A percentile compares a stretch with the other conserved stretches of the same genome.
phyloP scores from a whole-genome alignment of 2,113 vertebrate genomes.

The Salvelinus fontinalis region DNA sequence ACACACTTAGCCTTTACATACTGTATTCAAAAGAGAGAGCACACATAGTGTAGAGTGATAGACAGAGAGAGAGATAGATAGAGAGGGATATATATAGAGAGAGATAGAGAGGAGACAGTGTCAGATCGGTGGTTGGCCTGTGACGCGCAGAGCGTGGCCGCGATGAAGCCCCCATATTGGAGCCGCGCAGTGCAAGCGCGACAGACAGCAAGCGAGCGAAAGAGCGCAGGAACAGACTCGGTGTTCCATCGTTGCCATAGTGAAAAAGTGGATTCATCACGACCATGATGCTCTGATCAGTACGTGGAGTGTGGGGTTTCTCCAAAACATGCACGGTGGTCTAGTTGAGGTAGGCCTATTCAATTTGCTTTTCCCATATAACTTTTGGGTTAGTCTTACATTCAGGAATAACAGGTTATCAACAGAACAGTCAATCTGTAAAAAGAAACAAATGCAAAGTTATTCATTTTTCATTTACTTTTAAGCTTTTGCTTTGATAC shows the following conservation, averaged over 20 bases:
- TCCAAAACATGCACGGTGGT: slow-evolving; percentile 29
- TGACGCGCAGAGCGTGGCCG: slow-evolving; percentile 22
- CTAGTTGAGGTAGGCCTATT: slow-evolving; percentile 47
- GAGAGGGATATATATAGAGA: background rate
- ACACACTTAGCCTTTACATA: background rate
- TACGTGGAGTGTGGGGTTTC: slow-evolving; percentile 46
- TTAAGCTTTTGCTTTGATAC: background rate
- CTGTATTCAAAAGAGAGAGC: slow-evolving; percentile 42
- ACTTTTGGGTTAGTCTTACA: no score
- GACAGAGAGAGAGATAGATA: no score
- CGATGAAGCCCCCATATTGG: slow-evolving; percentile 54
- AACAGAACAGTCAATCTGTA: background rate
- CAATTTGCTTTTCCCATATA: no score
- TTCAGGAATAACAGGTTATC: no score
- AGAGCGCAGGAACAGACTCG: background rate
- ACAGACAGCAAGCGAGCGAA: background rate
- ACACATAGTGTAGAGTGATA: slow-evolving; percentile 12
- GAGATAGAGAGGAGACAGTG: background rate
- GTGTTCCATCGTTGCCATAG: slow-evolving; percentile 68
- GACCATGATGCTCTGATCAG: slow-evolving; percentile 55
- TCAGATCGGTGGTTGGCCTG: slow-evolving; percentile 43
- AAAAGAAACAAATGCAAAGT: background rate
- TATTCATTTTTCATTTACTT: background rate
- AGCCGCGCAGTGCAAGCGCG: slow-evolving; percentile 23
- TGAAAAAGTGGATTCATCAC: slow-evolving; percentile 71